Evolutionary conservation across 1,140 invertebrate genomes (phyloP).

Genomic region (Brachionus rotundiformis): DNA sequence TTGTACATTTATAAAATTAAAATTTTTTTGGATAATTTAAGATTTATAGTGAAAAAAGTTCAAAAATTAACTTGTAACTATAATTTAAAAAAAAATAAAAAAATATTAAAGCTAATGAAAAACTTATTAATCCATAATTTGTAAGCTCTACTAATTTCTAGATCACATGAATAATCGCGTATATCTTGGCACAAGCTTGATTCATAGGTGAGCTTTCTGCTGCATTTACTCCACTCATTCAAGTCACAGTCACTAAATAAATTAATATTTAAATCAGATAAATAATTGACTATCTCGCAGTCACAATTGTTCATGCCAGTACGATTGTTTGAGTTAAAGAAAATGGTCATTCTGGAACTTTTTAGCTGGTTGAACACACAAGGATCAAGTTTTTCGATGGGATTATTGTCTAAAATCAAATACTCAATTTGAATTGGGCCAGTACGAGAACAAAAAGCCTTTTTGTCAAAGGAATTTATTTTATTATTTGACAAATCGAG

Average conservation of each 20-base stretch:
- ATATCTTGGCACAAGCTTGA: not conserved
- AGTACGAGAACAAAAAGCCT: not conserved
- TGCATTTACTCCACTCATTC: conserved; percentile 5
- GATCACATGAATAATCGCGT: not conserved
- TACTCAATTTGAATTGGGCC: conserved; percentile 8
- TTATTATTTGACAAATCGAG: conserved; percentile 20
- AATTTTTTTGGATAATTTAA: no score
- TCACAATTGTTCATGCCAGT: conserved; percentile 11
- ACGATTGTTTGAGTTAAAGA: conserved; percentile 28
- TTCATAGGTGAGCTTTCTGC: not conserved
- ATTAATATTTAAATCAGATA: conserved; percentile 36
- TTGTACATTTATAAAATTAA: no score
- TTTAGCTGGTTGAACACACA: conserved; percentile 25
- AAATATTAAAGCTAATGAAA: not conserved
- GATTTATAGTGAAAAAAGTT: not conserved
- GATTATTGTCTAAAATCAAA: conserved; percentile 31
- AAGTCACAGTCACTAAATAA: conserved; percentile 47
- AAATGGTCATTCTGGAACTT: not conserved
- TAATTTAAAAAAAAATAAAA: not conserved
- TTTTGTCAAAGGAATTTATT: conserved; percentile 33
- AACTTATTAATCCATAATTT: not conserved
- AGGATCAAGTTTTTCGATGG: conserved; percentile 3
- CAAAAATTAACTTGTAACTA: not conserved
- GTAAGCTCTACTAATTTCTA: not conserved
- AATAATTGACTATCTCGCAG: conserved; percentile 41